Evolutionary conservation across 1,140 invertebrate genomes (phyloP), one percentile per base, ranked within the genome.

Genomic region (Macrocentrus cingulum): DNA sequence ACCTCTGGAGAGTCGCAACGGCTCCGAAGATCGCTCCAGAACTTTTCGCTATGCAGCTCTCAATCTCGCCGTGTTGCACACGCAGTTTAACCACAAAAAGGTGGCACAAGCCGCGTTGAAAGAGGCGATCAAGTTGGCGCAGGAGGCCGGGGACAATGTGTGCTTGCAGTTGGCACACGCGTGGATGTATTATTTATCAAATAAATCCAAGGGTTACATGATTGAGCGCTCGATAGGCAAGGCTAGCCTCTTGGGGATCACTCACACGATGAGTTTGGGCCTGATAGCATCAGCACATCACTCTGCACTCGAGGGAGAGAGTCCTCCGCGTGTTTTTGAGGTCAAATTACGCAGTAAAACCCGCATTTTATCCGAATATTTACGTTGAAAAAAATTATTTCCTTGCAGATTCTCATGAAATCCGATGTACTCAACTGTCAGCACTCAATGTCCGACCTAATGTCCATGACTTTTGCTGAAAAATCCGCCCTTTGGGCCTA

Each of bases 11-110:
- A 84, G 73, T 68, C 78, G 80, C 64, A 76, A 77, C 66, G 67
- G 68, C 59, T 74, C 69, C 59, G 85, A 87, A 61, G 88, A 91
- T 60, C 87, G 86, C 71, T 84, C 84, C 46, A 87, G 87, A 72
- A 87, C 87, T 51, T 91, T 90, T 68, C 83, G 94, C 68, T 96
- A 94, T 79, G 93, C 94, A 9, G 91, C 92, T 22, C 79, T 96
- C 0, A 96, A 96, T 79, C 79, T 96, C 56, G 92, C 92, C 1
- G 88, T 92, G 20, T 81, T 96, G 57, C 91, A 95, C 77, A 89
- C 88, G 37, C 85, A 90, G 63, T 94, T 96, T 79, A 88, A 88
- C 8, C 91, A 94, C 65, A 91, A 87, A 61, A 81, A 87, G 56
- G 87, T 93, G 68, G 90, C 92, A 0, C 76, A 91, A 65, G 83